A percentile compares a stretch with the other conserved stretches of the same genome.
These are phyloP conservation scores for Epinephelus malabaricus DNA, from an alignment of 2,797 vertebrate species.

Conservation along the genomic window DNA sequence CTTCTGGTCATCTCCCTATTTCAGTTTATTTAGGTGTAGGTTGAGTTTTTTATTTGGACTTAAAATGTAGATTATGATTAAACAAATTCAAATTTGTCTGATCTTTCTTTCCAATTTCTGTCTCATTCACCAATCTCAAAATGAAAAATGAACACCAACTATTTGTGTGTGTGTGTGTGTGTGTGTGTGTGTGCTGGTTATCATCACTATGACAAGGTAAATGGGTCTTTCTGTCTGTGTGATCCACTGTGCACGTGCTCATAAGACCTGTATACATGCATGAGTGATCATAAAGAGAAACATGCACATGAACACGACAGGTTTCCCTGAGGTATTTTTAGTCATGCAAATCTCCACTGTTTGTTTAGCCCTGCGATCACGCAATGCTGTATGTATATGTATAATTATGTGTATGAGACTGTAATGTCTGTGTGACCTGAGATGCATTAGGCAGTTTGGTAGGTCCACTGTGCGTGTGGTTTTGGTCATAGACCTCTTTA, in stretches of 20 bases:
- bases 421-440: neutral
- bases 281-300: neutral
- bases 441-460: neutral
- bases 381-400: conserved; percentile 7
- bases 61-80: neutral
- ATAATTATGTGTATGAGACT: neutral
- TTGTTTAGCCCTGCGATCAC: conserved; percentile 40
- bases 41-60: neutral
- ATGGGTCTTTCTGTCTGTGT: neutral
- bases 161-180: neutral
- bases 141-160: neutral
- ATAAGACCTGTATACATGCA: conserved; percentile 11
- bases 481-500: neutral
- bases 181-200: neutral
- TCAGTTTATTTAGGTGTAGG: neutral
- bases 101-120: neutral
- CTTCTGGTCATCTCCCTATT: neutral
- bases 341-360: conserved; percentile 25
- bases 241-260: neutral
- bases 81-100: neutral
- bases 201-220: neutral
- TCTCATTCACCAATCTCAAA: neutral
- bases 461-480: neutral
- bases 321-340: conserved; percentile 35
- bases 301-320: conserved; percentile 23